Evolutionary conservation across 2,888 invertebrate species (phyloP).

Genomic region (Philereme vetulata): DNA sequence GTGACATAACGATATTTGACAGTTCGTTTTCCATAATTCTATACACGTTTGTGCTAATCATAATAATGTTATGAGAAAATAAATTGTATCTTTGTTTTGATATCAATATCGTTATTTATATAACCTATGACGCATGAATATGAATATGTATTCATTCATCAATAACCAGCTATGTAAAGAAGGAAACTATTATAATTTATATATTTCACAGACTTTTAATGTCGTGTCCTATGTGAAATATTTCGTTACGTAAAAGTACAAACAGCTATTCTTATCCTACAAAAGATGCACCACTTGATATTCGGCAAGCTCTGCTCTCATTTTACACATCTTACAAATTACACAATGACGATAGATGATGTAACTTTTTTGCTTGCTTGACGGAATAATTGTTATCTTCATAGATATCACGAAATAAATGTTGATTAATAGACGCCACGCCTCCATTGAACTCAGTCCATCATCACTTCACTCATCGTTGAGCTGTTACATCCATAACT

Average conservation of each 20-base stretch:
- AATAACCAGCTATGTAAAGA: constrained; percentile 14
- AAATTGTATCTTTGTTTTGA: constrained; percentile 2
- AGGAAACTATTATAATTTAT: constrained; percentile 2
- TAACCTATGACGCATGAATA: constrained; percentile 16
- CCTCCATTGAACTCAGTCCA: constrained; percentile 54
- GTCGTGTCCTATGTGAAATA: constrained; percentile 3
- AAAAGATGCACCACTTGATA: constrained; percentile 68
- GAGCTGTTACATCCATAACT: constrained; percentile 41
- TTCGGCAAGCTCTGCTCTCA: constrained; percentile 56
- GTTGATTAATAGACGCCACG: constrained; percentile 56
- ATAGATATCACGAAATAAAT: constrained; percentile 50
- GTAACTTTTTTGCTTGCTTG: constrained; percentile 56
- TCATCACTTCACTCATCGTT: constrained; percentile 44
- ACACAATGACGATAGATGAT: constrained; percentile 64
- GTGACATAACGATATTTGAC: too few relatives aligned
- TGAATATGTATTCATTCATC: constrained; percentile 1
- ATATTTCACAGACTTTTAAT: constrained; percentile 10
- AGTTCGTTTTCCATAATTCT: too few relatives aligned
- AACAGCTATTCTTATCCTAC: constrained; percentile 55
- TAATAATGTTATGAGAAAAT: background rate
- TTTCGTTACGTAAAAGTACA: constrained; percentile 29
- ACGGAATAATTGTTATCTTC: constrained; percentile 62
- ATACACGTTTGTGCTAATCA: background rate
- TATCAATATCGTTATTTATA: constrained; percentile 9
- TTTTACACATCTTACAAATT: constrained; percentile 57